Base-by-base conservation (phyloP, 2,888 invertebrate genomes). In the Nomada fabriciana region DNA sequence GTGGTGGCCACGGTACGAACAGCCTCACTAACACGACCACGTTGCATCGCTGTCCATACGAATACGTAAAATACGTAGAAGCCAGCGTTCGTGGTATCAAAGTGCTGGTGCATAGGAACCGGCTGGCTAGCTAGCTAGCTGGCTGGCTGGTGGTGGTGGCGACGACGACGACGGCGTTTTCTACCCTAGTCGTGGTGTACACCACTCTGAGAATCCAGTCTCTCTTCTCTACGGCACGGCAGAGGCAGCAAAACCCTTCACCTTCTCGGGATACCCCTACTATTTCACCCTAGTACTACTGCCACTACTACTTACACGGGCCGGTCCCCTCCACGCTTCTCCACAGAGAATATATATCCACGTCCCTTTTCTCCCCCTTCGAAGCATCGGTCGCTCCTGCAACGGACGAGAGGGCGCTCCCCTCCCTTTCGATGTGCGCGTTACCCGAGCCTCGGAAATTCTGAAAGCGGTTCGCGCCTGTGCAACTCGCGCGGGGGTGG, bases 401-500 rank as follows among this genome's bases (percentile, higher is more conserved):
- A 60, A 36, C 50, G 50, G 18, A 29, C 43, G 59, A 65, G 74
- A 73, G 70, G 63, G 67, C 75, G 76, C 77, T 61, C 73, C 82
- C 77, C 83, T 74, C 83, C 55, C 80, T 69, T 60, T 69, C 70
- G 68, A 82, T 80, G 88, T 88, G 88, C 88, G 88, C 88, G 88
- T 73, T 69, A 72, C 67, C 87, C 86, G 88, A 85, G 86, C 89
- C 90, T 91, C 90, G 88, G 89, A 89, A 89, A 90, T 86, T 89
- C 89, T 82, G 80, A 90, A 84, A 88, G 84, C 87, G 83, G 70
- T 84, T 89, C 90, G 92, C 92, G 92, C 92, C 91, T 91, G 92
- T 92, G 92, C 91, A 90, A 80, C 82, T 82, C 80, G 89, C 86
- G 84, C 86, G 84, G 87, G 89, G 89, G 90, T 88, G 90, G 90